phyloP scores from a whole-genome alignment of 2,888 invertebrate genomes.

The Drosophila lacicola region DNA sequence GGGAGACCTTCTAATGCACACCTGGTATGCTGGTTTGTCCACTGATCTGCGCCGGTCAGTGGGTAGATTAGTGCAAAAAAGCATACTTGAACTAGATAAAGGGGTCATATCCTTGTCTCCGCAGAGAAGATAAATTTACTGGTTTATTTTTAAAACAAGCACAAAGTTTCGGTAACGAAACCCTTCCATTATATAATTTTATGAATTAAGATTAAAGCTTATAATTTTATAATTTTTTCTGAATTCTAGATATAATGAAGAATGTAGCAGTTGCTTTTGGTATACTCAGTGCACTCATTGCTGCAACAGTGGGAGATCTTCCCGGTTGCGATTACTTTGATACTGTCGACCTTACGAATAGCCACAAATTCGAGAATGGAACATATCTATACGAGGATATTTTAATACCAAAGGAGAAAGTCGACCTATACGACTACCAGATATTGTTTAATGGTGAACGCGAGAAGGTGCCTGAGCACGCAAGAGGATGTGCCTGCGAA shows the following conservation, averaged over 20 bases:
- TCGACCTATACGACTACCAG: slow-evolving; percentile 51
- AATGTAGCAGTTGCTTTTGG: neutral
- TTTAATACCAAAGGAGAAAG: slow-evolving; percentile 51
- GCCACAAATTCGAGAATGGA: slow-evolving; percentile 45
- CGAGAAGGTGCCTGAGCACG: slow-evolving; percentile 37
- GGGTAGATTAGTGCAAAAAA: too few species aligned
- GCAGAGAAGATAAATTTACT: too few species aligned
- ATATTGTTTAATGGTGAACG: slow-evolving; percentile 4
- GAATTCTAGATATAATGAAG: neutral
- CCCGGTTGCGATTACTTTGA: slow-evolving; percentile 53
- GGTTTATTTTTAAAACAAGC: too few species aligned
- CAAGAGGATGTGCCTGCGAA: slow-evolving; percentile 71
- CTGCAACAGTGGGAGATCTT: slow-evolving; percentile 18
- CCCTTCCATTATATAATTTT: too few species aligned
- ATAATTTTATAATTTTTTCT: neutral
- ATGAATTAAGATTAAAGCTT: neutral
- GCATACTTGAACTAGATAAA: too few species aligned
- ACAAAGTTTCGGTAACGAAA: too few species aligned
- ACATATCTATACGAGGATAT: slow-evolving; percentile 60
- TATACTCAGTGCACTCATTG: neutral
- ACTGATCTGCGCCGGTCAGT: too few species aligned
- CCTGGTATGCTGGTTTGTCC: too few species aligned
- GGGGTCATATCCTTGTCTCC: too few species aligned
- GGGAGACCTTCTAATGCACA: too few species aligned
- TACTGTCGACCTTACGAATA: slow-evolving; percentile 57